phyloP scores from a whole-genome alignment of 2,888 invertebrate genomes.

The Ormyrus pomaceus region DNA sequence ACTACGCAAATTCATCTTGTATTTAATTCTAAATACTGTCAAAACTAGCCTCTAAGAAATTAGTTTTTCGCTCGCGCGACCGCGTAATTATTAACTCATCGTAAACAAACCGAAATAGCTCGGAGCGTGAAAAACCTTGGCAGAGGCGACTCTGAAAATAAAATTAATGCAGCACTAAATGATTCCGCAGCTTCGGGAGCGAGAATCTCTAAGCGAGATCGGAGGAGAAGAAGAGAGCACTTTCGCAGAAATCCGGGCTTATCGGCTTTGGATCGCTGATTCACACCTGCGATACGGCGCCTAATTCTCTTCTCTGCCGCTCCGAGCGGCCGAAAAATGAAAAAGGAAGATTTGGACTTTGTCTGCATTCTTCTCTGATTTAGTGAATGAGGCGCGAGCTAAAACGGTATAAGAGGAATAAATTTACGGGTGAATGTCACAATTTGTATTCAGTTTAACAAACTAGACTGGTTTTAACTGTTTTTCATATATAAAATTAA shows the following conservation, averaged over 20 bases:
- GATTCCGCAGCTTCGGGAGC: neutral
- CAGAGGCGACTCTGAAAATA: neutral
- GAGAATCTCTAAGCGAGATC: neutral
- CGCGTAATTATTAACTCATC: too few relatives aligned
- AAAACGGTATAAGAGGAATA: neutral
- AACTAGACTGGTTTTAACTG: too few relatives aligned
- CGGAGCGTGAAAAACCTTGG: neutral
- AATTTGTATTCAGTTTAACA: too few relatives aligned
- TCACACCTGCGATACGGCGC: constrained; percentile 9
- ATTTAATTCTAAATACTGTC: too few relatives aligned
- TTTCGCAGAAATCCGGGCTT: constrained; percentile 36
- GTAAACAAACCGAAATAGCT: too few relatives aligned
- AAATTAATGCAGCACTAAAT: constrained; percentile 13
- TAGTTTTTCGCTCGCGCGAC: too few relatives aligned
- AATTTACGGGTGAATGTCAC: too few relatives aligned
- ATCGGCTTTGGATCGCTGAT: constrained; percentile 15
- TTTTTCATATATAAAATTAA: too few relatives aligned
- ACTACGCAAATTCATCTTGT: too few relatives aligned
- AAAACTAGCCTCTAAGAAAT: too few relatives aligned
- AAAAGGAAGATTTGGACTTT: neutral
- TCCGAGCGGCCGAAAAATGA: neutral
- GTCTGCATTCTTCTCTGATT: neutral
- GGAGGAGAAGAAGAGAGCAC: constrained; percentile 3
- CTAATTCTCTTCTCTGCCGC: neutral
- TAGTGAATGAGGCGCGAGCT: neutral